Evolutionary conservation across 1,140 invertebrate genomes (phyloP).

Genomic region (Diprion similis): DNA sequence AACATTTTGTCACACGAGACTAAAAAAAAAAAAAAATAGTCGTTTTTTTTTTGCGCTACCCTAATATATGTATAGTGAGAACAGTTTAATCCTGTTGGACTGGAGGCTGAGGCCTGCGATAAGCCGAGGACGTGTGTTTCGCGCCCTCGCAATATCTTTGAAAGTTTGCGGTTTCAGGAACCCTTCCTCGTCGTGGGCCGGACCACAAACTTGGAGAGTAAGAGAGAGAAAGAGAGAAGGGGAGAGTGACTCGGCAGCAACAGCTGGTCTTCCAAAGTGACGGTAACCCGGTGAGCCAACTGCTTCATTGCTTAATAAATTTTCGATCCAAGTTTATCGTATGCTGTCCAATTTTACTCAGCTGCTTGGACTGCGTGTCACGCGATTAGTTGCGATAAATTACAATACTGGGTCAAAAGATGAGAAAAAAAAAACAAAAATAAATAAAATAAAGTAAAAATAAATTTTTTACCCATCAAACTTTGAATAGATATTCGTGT

Average conservation of each 20-base stretch:
- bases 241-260: neutral
- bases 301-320: neutral
- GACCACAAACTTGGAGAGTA: neutral
- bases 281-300: neutral
- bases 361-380: neutral
- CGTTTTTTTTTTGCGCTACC: too few species aligned
- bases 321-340: neutral
- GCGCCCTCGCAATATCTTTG: neutral
- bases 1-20: too few species aligned
- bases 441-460: too few species aligned
- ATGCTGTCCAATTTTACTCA: neutral
- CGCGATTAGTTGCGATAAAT: neutral
- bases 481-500: too few species aligned
- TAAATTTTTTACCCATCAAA: too few species aligned
- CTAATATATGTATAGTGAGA: too few species aligned
- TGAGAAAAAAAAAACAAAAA: neutral
- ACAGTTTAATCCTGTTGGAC: too few species aligned
- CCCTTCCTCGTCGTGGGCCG: neutral
- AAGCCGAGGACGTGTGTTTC: too few species aligned
- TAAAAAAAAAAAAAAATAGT: too few species aligned
- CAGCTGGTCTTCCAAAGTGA: neutral
- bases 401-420: neutral
- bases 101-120: too few species aligned
- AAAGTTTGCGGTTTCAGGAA: constrained; percentile 1
- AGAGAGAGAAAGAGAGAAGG: too few species aligned